phyloP scores from a whole-genome alignment of 2,888 invertebrate species.

The Agrochola lychnidis region DNA sequence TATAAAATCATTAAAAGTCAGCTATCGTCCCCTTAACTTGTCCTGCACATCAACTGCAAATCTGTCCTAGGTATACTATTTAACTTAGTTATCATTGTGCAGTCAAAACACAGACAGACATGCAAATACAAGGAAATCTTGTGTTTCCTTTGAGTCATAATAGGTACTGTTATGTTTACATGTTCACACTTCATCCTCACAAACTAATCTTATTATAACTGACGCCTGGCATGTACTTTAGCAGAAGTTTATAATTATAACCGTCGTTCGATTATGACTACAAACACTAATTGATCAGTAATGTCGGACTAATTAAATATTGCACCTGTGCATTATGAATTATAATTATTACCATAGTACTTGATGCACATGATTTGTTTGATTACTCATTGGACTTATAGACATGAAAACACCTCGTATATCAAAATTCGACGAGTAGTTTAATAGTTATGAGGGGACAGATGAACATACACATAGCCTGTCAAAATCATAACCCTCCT shows the following conservation, averaged over 20 bases:
- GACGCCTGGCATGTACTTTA: not conserved
- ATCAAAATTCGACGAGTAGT: not conserved
- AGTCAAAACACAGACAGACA: slow-evolving; percentile 20
- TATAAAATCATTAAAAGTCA: no score
- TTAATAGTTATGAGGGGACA: not conserved
- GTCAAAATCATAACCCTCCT: not conserved
- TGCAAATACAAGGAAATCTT: slow-evolving; percentile 39
- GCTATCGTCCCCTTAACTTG: no score
- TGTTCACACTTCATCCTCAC: slow-evolving; percentile 24
- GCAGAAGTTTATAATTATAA: slow-evolving; percentile 26
- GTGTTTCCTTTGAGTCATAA: slow-evolving; percentile 27
- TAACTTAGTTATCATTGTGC: slow-evolving; percentile 32
- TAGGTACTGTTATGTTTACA: slow-evolving; percentile 28
- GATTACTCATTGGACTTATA: not conserved
- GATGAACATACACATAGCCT: not conserved
- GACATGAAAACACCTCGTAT: not conserved
- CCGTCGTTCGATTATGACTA: slow-evolving; percentile 15
- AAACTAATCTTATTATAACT: slow-evolving; percentile 15
- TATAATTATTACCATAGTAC: not conserved
- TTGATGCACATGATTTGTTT: slow-evolving; percentile 18
- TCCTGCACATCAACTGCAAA: slow-evolving; percentile 17
- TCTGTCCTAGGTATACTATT: slow-evolving; percentile 2
- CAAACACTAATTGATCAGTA: slow-evolving; percentile 14
- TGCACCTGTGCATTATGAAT: slow-evolving; percentile 18
- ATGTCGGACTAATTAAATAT: slow-evolving; percentile 40